A percentile compares a stretch with the other conserved stretches of the same genome.
These are phyloP conservation scores for Aleiodes leptofemur DNA, from an alignment of 2,888 invertebrate species.

Conservation along the genomic window DNA sequence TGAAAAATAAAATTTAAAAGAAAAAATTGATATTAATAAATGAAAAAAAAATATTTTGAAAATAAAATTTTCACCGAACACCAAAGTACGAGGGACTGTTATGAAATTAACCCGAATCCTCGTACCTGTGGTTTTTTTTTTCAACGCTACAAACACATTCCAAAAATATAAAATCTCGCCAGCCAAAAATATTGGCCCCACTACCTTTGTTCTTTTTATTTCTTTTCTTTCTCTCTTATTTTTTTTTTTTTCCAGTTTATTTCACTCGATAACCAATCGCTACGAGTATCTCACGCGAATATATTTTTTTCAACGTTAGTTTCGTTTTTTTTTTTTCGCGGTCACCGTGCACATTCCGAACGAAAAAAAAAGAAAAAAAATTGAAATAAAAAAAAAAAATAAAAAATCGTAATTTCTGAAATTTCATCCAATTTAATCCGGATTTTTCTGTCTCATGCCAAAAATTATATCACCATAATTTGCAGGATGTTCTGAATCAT, in stretches of 20 bases:
- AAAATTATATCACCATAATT: conserved; percentile 30
- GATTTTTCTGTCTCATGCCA: conserved; percentile 26
- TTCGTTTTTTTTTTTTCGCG: background rate
- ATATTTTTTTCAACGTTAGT: conserved; percentile 5
- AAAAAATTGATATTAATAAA: conserved; percentile 8
- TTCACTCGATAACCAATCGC: conserved; percentile 14
- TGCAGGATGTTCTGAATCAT: conserved; percentile 32
- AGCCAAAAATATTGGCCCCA: conserved; percentile 71
- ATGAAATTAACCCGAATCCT: conserved; percentile 52
- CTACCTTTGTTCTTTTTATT: conserved; percentile 30
- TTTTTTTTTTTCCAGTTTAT: conserved; percentile 27
- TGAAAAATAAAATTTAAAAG: conserved; percentile 6
- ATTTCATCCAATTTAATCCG: conserved; percentile 30
- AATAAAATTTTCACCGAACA: conserved; percentile 41
- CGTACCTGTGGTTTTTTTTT: conserved; percentile 51
- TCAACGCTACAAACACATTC: conserved; percentile 70
- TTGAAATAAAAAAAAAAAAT: background rate
- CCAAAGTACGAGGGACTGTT: conserved; percentile 53
- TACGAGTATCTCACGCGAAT: conserved; percentile 36
- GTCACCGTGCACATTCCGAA: conserved; percentile 11
- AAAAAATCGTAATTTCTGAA: conserved; percentile 22
- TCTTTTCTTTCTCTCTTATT: background rate
- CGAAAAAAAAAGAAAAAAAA: background rate
- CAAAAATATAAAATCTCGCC: conserved; percentile 75
- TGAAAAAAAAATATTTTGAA: background rate